These are phyloP conservation scores for Watsonalla binaria DNA, from an alignment of 2,888 invertebrate species.

Conservation along the genomic window DNA sequence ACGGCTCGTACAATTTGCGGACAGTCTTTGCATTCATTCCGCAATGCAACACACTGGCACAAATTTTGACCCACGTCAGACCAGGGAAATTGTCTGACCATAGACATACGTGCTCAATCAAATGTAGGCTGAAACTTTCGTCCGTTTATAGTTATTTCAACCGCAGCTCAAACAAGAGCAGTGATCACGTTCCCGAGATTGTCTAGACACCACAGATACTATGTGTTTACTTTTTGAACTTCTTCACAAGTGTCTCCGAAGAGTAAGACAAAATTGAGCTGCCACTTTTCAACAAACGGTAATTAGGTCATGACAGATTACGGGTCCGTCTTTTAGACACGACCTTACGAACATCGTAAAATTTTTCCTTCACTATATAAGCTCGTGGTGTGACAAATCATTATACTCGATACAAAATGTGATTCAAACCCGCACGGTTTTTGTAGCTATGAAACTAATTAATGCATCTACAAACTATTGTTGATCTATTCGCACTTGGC, in stretches of 20 bases:
- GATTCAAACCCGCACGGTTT: too few species aligned
- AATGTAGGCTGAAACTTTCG: conserved; percentile 71
- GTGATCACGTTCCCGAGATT: conserved; percentile 61
- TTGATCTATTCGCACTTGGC: conserved; percentile 46
- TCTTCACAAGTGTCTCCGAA: too few species aligned
- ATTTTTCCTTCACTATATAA: too few species aligned
- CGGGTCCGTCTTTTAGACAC: too few species aligned
- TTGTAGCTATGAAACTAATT: conserved; percentile 16
- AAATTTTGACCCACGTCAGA: conserved; percentile 54
- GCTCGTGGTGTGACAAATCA: too few species aligned
- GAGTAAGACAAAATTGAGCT: too few species aligned
- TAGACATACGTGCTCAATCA: conserved; percentile 56
- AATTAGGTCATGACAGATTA: conserved; percentile 29
- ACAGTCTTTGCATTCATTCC: conserved; percentile 65
- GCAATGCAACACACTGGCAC: conserved; percentile 61
- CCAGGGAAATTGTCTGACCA: conserved; percentile 63
- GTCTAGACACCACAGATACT: conserved; percentile 36
- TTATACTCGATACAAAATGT: too few species aligned
- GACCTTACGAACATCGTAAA: too few species aligned
- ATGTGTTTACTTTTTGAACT: conserved; percentile 27
- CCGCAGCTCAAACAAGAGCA: conserved; percentile 67
- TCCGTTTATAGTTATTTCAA: conserved; percentile 55
- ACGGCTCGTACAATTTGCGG: conserved; percentile 34
- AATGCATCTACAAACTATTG: conserved; percentile 37
- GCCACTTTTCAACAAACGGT: too few species aligned